Percentiles rank a stretch among this genome's conserved stretches.
phyloP scores from a whole-genome alignment of 2,113 vertebrate species.

The Pholis gunnellus region DNA sequence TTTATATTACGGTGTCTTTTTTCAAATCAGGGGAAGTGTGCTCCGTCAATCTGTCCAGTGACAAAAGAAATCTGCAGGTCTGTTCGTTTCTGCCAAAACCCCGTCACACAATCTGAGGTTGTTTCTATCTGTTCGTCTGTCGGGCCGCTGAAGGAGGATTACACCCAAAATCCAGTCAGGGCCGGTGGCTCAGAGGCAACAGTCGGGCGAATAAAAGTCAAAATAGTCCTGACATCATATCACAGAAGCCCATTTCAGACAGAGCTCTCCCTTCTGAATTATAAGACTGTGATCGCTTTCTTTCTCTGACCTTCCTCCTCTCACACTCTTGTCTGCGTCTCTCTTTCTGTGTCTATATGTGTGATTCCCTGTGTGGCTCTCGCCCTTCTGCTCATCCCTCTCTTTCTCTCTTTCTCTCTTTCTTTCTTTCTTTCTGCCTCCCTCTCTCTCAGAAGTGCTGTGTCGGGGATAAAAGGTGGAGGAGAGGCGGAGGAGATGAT shows the following conservation, averaged over 20 bases:
- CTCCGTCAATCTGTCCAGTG: neutral
- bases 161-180: slow-evolving; percentile 1
- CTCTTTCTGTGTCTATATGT: neutral
- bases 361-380: slow-evolving; percentile 30
- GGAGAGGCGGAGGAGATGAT: slow-evolving; percentile 30
- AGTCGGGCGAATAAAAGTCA: slow-evolving; percentile 28
- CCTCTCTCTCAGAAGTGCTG: slow-evolving; percentile 25
- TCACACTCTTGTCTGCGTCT: neutral
- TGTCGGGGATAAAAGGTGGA: slow-evolving; percentile 28
- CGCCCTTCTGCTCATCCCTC: slow-evolving; percentile 13
- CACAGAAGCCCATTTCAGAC: slow-evolving; percentile 32
- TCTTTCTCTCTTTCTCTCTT: neutral
- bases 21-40: neutral
- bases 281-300: slow-evolving; percentile 30
- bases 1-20: neutral
- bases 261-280: slow-evolving; percentile 20
- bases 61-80: neutral
- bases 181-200: neutral
- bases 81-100: neutral
- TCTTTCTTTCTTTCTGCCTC: neutral
- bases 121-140: slow-evolving; percentile 24
- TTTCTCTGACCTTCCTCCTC: slow-evolving; percentile 15
- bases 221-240: slow-evolving; percentile 26
- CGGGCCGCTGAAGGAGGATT: slow-evolving; percentile 13
- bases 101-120: slow-evolving; percentile 24